Conservation (phyloP, 2,888 invertebrate species). For the Polia nebulosa region DNA sequence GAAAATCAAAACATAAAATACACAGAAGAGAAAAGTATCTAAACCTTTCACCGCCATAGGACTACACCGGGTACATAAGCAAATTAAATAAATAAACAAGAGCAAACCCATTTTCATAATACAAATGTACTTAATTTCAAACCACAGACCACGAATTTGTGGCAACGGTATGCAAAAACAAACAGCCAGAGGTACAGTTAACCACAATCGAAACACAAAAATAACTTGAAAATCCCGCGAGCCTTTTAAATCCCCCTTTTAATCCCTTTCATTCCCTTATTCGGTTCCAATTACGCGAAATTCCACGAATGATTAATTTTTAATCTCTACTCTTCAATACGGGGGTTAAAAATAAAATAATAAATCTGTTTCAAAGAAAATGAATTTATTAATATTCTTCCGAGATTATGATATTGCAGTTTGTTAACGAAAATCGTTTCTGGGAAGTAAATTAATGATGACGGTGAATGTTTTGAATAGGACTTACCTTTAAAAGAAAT, state of each 20-base stretch:
- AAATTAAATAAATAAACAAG: conserved; percentile 42
- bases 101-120: conserved; percentile 46
- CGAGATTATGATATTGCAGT: conserved; percentile 42
- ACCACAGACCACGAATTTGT: conserved; percentile 46
- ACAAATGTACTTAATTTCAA: conserved; percentile 49
- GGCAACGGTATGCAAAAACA: conserved; percentile 32
- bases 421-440: conserved; percentile 36
- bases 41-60: not conserved
- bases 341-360: conserved; percentile 42
- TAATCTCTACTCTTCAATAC: conserved; percentile 65
- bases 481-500: conserved; percentile 22
- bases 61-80: not conserved
- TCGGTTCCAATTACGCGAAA: conserved; percentile 73
- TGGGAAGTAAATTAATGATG: conserved; percentile 35
- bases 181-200: conserved; percentile 32
- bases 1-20: conserved; percentile 12
- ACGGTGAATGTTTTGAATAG: conserved; percentile 21
- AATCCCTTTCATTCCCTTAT: conserved; percentile 70
- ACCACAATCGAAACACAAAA: conserved; percentile 60
- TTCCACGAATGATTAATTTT: conserved; percentile 70
- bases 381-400: conserved; percentile 39
- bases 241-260: conserved; percentile 62
- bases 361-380: conserved; percentile 52
- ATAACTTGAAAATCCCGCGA: conserved; percentile 62
- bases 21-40: not conserved